Evolutionary conservation across 2,797 vertebrate species (phyloP), one percentile per base, ranked within the genome.

Genomic region (Rhinogobio ventralis): DNA sequence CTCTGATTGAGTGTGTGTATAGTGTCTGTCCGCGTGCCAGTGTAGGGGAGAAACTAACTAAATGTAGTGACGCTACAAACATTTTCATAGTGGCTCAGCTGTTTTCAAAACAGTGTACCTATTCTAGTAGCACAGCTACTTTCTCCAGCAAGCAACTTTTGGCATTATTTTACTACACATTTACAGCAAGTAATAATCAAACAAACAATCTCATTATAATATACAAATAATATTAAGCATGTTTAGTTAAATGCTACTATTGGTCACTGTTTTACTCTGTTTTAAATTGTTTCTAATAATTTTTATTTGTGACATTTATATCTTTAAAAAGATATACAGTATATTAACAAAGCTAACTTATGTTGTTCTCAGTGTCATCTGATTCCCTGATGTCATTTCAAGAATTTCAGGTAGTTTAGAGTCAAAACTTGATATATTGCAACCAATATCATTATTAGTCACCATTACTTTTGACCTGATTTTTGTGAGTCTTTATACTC

Each of bases 401-500:
- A 92, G 88, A 86, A 79, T 86, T 88, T 87, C 85, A 71, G 76
- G 78, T 71, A 62, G 53, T n/a, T 33, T 45, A 13, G 30, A 14
- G 17, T 71, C 10, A 81, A 28, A 55, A 25, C 25, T 46, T 20
- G 9, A 46, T 69, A 20, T 33, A 60, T 57, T 25, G 57, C 55
- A 19, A 62, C 55, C 28, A 62, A 45, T 14, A 28, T 49, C 57
- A 20, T 25, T 30, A 30, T 74, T 51, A 39, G 60, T 25, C 57
- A 78, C 80, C 86, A 87, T 91, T 92, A 89, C 89, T 91, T 93
- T 91, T 91, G 91, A 90, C 91, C 86, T 75, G 14, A 2, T 86
- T 87, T 94, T 92, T 93, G 91, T 89, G 90, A 94, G 91, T 90
- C 90, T 93, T 93, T 89, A 86, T 90, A 79, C 88, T 76, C 91